Evolutionary conservation across 2,113 vertebrate genomes (phyloP).

Genomic region (Spermophilus dauricus): DNA sequence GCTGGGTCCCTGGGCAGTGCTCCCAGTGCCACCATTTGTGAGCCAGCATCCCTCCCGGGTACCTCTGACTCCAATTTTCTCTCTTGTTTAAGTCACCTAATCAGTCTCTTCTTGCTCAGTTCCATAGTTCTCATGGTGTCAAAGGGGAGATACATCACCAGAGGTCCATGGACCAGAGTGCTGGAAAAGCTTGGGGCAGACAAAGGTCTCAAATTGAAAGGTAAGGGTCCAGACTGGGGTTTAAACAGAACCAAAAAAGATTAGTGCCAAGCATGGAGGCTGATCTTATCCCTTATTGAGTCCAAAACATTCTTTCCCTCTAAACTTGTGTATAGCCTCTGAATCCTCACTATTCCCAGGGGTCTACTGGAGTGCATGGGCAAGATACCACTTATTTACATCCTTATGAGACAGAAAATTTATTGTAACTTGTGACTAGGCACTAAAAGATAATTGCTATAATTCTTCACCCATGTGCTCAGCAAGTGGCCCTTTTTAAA

Average conservation of each 20-base stretch:
- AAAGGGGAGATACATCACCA: conserved; percentile 92
- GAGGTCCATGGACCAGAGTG: conserved; percentile 94
- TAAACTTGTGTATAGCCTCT: not conserved
- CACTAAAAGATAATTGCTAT: not conserved
- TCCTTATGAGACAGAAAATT: too few relatives aligned
- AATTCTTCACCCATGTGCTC: not conserved
- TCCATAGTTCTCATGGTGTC: conserved; percentile 95
- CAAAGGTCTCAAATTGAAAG: conserved; percentile 92
- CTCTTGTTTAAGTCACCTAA: not conserved
- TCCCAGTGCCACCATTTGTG: rapidly evolving
- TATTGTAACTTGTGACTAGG: not conserved
- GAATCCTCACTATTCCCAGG: not conserved
- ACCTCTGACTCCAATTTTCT: rapidly evolving
- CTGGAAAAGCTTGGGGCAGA: conserved; percentile 93
- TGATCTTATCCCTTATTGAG: too few relatives aligned
- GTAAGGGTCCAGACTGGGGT: conserved; percentile 82
- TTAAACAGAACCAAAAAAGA: not conserved
- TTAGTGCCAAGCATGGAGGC: not conserved
- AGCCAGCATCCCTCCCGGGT: rapidly evolving
- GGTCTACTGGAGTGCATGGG: rapidly evolving
- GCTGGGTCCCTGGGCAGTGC: not conserved
- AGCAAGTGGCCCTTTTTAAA: not conserved
- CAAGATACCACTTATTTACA: rapidly evolving
- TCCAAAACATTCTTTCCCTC: too few relatives aligned
- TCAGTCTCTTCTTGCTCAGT: conserved; percentile 81